Conservation (phyloP, 2,113 vertebrate genomes). For the Tor tambroides region DNA sequence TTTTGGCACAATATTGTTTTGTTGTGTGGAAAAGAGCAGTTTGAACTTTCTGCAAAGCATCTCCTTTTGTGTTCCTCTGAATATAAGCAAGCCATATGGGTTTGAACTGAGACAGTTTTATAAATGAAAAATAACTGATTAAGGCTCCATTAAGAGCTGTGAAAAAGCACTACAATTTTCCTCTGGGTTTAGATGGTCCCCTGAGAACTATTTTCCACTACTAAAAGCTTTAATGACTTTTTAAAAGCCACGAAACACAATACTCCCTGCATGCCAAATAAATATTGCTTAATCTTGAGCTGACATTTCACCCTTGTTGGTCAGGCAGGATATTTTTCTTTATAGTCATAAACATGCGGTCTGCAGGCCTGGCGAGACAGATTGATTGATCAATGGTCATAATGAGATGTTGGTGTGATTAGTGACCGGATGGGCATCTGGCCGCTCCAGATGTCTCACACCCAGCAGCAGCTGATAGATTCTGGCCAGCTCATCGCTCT, state of each 20-base stretch:
- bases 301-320: neutral
- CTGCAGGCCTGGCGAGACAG: conserved; percentile 21
- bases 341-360: conserved; percentile 19
- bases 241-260: neutral
- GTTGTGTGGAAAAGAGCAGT: too few relatives aligned
- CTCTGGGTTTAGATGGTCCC: neutral
- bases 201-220: neutral
- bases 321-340: conserved; percentile 20
- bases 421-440: conserved; percentile 47
- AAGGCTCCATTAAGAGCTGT: neutral
- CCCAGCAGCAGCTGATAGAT: conserved; percentile 40
- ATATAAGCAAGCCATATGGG: too few relatives aligned
- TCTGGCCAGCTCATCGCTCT: conserved; percentile 21
- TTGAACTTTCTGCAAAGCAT: too few relatives aligned
- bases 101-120: neutral
- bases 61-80: too few relatives aligned
- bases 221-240: conserved; percentile 27
- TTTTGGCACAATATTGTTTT: too few relatives aligned
- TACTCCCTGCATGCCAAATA: neutral
- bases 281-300: neutral
- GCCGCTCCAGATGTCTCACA: conserved; percentile 48
- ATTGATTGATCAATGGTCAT: conserved; percentile 48
- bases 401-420: conserved; percentile 52
- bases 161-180: neutral
- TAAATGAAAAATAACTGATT: conserved; percentile 14